phyloP scores from a whole-genome alignment of 2,113 vertebrate genomes.

The Sinocyclocheilus grahami region DNA sequence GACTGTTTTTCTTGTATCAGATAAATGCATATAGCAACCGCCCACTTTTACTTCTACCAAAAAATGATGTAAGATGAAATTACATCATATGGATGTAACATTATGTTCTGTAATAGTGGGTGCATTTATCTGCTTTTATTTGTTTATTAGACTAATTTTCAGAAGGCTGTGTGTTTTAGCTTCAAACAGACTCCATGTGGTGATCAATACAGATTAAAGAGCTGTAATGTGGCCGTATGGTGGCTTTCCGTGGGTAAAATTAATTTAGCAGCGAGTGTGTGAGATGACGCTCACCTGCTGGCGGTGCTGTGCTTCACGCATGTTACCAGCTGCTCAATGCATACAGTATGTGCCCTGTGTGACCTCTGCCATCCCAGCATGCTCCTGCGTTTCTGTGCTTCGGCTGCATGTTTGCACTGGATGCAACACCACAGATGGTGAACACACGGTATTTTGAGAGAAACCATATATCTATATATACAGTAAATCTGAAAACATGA shows the following conservation, averaged over 20 bases:
- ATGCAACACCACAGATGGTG: background rate
- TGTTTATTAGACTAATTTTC: background rate
- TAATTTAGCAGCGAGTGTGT: background rate
- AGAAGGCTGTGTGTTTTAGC: background rate
- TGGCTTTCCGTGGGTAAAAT: background rate
- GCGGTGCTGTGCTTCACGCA: background rate
- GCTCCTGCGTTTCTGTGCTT: background rate
- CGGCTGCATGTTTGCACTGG: background rate
- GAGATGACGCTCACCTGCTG: background rate
- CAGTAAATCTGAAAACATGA: background rate
- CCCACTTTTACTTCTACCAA: too few species aligned
- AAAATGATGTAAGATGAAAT: too few species aligned
- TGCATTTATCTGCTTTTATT: too few species aligned
- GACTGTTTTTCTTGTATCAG: too few species aligned
- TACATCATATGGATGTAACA: too few species aligned
- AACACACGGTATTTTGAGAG: background rate
- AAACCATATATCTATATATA: background rate
- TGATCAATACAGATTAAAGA: background rate
- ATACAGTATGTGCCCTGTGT: conserved; percentile 5
- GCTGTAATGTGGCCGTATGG: background rate
- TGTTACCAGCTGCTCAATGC: background rate
- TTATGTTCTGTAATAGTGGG: too few species aligned
- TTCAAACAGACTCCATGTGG: background rate
- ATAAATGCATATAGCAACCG: too few species aligned
- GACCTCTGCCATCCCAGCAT: background rate